Percentiles rank a stretch among this genome's conserved stretches.
Evolutionary conservation across 2,113 vertebrate genomes (phyloP).

Genomic region (Sula dactylatra): DNA sequence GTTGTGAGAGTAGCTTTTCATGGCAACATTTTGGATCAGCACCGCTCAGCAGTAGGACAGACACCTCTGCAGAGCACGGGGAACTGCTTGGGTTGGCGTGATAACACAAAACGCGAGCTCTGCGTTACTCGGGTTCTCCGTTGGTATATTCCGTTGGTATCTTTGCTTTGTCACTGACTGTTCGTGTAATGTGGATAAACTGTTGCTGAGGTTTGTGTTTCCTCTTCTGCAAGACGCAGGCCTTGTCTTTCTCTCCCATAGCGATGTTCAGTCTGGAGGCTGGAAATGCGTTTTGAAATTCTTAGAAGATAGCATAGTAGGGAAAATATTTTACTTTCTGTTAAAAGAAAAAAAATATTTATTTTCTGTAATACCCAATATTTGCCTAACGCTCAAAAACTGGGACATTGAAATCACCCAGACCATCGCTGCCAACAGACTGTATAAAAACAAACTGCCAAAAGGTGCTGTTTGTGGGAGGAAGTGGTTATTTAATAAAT

Average conservation of each 20-base stretch:
- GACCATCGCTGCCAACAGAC: accelerated
- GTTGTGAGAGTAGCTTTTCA: accelerated
- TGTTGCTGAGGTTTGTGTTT: not conserved
- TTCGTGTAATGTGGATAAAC: not conserved
- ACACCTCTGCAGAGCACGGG: not conserved
- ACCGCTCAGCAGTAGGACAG: accelerated
- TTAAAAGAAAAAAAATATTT: not conserved
- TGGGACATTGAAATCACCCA: accelerated
- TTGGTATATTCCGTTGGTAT: accelerated
- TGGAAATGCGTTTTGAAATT: not conserved
- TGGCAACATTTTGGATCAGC: accelerated
- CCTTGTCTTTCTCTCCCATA: not conserved
- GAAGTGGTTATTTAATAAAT: not conserved
- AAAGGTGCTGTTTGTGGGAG: not conserved
- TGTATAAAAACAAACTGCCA: too few relatives aligned
- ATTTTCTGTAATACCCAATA: not conserved
- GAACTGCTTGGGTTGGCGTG: not conserved
- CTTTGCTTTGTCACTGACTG: not conserved
- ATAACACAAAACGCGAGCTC: accelerated
- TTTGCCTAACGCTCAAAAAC: not conserved
- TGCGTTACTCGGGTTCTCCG: accelerated
- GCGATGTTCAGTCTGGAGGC: not conserved
- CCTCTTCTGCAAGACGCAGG: not conserved
- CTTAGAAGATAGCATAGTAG: not conserved
- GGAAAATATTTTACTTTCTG: not conserved